Percentiles rank a stretch among this genome's conserved stretches.
phyloP scores from a whole-genome alignment of 1,140 invertebrate species.

The Amyelois transitella region DNA sequence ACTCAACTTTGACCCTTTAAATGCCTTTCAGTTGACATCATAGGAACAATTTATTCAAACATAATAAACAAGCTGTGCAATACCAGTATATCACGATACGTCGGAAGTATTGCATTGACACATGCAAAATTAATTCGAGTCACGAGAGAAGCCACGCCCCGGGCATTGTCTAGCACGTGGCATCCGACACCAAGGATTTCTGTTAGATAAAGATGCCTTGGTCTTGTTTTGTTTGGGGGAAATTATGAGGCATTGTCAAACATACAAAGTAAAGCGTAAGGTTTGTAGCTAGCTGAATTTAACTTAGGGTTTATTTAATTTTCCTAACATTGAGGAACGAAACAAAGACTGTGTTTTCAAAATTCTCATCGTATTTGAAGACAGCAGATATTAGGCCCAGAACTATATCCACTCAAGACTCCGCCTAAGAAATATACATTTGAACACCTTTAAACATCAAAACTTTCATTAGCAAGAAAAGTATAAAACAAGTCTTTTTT shows the following conservation, averaged over 20 bases:
- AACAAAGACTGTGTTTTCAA: no score
- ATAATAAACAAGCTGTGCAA: background rate
- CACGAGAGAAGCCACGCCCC: constrained; percentile 56
- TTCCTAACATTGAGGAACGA: no score
- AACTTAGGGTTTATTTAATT: no score
- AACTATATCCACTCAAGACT: no score
- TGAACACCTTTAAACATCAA: no score
- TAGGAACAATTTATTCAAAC: background rate
- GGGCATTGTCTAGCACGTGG: constrained; percentile 53
- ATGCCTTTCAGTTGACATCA: background rate
- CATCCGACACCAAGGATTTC: constrained; percentile 24
- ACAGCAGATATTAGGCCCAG: no score
- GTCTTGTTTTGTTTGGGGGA: background rate
- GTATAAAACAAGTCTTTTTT: no score
- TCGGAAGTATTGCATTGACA: constrained; percentile 57
- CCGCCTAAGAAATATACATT: no score
- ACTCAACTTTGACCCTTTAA: background rate
- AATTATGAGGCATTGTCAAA: background rate
- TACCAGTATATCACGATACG: constrained; percentile 3
- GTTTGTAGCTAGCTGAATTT: background rate
- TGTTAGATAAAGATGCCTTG: background rate
- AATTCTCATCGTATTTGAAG: no score
- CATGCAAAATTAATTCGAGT: constrained; percentile 62
- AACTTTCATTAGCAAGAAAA: no score
- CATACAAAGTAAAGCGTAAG: background rate